A percentile compares a stretch with the other conserved stretches of the same genome.
Conservation (phyloP, 2,888 invertebrate species). For the Chirona hameri region DNA sequence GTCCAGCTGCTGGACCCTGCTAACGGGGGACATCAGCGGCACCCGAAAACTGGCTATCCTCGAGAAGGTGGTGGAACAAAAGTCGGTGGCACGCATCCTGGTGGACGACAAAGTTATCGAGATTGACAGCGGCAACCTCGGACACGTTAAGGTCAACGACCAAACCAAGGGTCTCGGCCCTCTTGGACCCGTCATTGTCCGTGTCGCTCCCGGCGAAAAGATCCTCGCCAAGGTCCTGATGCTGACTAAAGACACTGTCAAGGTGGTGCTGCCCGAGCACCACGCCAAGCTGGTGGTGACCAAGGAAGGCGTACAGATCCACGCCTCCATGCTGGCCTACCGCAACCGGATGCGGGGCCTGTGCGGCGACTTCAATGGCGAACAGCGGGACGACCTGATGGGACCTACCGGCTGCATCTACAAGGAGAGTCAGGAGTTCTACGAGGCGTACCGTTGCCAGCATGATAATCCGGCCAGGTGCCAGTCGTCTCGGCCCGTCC, state of each 20-base stretch:
- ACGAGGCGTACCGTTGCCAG: no score
- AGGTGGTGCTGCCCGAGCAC: neutral
- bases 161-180: neutral
- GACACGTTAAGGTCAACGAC: neutral
- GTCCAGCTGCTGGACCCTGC: neutral
- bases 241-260: neutral
- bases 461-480: no score
- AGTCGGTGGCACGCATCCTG: neutral
- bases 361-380: conserved; percentile 34
- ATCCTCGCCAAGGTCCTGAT: neutral
- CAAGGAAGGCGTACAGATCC: neutral
- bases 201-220: neutral
- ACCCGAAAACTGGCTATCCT: neutral
- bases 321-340: neutral
- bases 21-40: neutral
- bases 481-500: no score
- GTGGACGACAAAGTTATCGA: neutral
- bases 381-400: conserved; percentile 30
- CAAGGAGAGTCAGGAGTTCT: neutral
- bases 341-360: conserved; percentile 25
- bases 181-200: neutral
- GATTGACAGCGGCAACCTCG: neutral
- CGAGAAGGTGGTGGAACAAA: no score
- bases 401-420: conserved; percentile 30
- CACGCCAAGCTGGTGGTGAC: neutral